Percentiles rank a stretch among this genome's conserved stretches.
phyloP scores from a whole-genome alignment of 2,888 invertebrate genomes.

The Callinectes sapidus region DNA sequence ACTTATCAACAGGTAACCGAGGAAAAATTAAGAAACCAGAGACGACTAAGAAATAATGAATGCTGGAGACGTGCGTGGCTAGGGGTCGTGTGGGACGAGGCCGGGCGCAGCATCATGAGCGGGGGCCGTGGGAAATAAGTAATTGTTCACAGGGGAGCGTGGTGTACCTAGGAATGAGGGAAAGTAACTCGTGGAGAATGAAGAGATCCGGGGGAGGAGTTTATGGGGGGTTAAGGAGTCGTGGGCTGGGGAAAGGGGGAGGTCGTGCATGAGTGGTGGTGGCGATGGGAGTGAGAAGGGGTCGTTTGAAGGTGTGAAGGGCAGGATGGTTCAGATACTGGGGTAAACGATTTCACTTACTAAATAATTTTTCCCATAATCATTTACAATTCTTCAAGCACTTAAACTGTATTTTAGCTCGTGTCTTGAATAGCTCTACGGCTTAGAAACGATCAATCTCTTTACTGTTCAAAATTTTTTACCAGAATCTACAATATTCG shows the following conservation, averaged over 20 bases:
- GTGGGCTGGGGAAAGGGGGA: background rate
- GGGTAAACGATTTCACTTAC: no score
- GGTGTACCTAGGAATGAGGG: background rate
- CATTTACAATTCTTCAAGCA: no score
- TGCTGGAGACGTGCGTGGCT: background rate
- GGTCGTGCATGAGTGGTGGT: background rate
- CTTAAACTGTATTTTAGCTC: no score
- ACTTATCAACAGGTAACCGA: background rate
- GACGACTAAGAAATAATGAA: background rate
- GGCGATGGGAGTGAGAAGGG: background rate
- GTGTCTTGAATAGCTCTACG: no score
- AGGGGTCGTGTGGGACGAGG: slow-evolving; percentile 17
- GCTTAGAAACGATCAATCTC: no score
- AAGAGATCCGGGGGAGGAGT: background rate
- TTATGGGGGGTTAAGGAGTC: background rate
- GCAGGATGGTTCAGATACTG: background rate
- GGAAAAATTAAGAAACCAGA: background rate
- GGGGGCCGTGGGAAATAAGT: background rate
- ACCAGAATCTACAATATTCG: no score
- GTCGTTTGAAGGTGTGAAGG: background rate
- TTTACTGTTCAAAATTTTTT: no score
- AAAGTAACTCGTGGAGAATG: background rate
- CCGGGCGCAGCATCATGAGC: background rate
- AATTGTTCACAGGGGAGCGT: background rate
- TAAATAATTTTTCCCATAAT: no score